Evolutionary conservation across 2,113 vertebrate genomes (phyloP).

Genomic region (Scytalopus superciliaris): DNA sequence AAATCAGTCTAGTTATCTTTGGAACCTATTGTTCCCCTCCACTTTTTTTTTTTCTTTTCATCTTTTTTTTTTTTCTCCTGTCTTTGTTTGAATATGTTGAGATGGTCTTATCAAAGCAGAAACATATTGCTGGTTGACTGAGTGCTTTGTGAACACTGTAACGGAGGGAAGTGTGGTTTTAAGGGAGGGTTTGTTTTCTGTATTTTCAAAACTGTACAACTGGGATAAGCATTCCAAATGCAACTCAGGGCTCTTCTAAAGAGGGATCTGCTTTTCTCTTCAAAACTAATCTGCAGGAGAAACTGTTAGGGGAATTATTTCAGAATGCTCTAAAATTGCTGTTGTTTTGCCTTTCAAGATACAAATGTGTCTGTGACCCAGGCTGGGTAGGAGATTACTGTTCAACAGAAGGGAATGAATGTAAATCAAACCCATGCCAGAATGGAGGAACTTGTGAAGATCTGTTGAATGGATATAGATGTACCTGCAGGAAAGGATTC

Average conservation of each 20-base stretch:
- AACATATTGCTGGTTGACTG: background rate
- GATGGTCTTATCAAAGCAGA: conserved; percentile 37
- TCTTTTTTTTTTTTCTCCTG: background rate
- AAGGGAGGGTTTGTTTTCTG: background rate
- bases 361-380: conserved; percentile 84
- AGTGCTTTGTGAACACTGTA: background rate
- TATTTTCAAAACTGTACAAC: background rate
- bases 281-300: background rate
- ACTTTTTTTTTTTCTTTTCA: background rate
- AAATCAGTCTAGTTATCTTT: conserved; percentile 44
- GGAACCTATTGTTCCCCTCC: background rate
- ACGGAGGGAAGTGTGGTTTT: background rate
- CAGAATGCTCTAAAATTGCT: background rate
- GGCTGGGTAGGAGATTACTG: conserved; percentile 88
- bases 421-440: conserved; percentile 85
- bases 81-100: conserved; percentile 20
- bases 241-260: background rate
- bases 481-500: conserved; percentile 84
- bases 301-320: background rate
- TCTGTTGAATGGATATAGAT: conserved; percentile 84
- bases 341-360: conserved; percentile 71
- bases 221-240: background rate
- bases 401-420: conserved; percentile 86
- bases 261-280: background rate
- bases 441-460: conserved; percentile 85